phyloP scores from a whole-genome alignment of 2,113 vertebrate genomes.

The Rallus limicola region DNA sequence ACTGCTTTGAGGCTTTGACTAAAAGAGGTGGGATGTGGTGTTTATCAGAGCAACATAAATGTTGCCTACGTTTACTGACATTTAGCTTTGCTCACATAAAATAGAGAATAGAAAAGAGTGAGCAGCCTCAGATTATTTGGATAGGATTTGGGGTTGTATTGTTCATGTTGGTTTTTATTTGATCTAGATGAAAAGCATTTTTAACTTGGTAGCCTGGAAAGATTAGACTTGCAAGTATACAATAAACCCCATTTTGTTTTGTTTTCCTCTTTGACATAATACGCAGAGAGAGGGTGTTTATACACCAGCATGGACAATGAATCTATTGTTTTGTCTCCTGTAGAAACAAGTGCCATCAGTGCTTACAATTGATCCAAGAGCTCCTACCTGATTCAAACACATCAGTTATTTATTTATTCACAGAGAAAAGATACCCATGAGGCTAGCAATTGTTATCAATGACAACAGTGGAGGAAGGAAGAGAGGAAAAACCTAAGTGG shows the following conservation, averaged over 20 bases:
- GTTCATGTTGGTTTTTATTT: constrained; percentile 28
- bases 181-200: constrained; percentile 58
- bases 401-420: constrained; percentile 52
- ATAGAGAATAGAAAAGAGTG: neutral
- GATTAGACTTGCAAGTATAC: constrained; percentile 40
- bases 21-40: neutral
- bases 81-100: neutral
- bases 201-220: constrained; percentile 49
- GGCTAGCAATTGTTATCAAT: constrained; percentile 13
- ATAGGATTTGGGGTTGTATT: neutral
- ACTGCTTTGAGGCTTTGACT: constrained; percentile 1
- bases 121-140: neutral
- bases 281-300: constrained; percentile 36
- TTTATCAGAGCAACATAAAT: constrained; percentile 17
- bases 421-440: neutral
- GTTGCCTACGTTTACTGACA: neutral
- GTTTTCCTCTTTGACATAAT: constrained; percentile 54
- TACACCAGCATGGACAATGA: constrained; percentile 34
- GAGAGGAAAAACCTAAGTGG: neutral
- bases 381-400: constrained; percentile 45
- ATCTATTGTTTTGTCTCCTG: constrained; percentile 16
- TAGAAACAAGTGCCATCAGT: constrained; percentile 52
- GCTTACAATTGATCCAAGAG: constrained; percentile 38
- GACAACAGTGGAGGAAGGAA: neutral
- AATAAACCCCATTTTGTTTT: constrained; percentile 56